Evolutionary conservation across 2,113 vertebrate species (phyloP), one percentile per base, ranked within the genome.

Genomic region (Xenotilapia caudafasciata): DNA sequence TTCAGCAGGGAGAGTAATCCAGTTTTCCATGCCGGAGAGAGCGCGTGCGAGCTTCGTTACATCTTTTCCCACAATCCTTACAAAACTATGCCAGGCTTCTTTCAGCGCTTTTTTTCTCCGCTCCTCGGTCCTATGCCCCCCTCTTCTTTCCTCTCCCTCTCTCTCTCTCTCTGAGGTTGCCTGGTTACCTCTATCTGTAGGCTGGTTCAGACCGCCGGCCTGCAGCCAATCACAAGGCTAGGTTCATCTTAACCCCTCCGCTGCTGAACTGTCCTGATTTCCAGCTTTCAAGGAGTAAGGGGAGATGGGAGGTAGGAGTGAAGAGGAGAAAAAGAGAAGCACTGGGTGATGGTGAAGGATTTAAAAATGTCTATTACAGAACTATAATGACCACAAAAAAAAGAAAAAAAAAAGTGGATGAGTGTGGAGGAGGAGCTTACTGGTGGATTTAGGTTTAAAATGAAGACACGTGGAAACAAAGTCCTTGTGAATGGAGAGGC

Each of bases 181-280:
- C 96, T 96, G 94, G 96, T 96, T 97, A 97, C 96, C 96, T 96
- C 96, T 95, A 95, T 96, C 95, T 96, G 93, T 93, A 94, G 95
- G 94, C 94, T 94, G 94, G 91, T 93, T 95, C 90, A 96, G 93
- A 94, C 86, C 94, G 93, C 94, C 94, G 94, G 90, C 89, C 91
- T 86, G 82, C 94, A 97, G 94, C 96, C 96, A 97, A 97, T 97
- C 95, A 95, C 88, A 42, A 90, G 75, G 49, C 88, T 40, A 82
- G 87, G 88, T 92, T 90, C 53, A 21, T 81, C 58, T 97, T 97
- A 97, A 97, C 96, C 96, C 96, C 89, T 94, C 86, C 90, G 6
- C 89, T 93, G 94, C 96, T 92, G 92, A 82, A 85, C 91, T 96
- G 96, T 93, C 96, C 96, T 93, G 94, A 93, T 96, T 97, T 96